Evolutionary conservation across 2,888 invertebrate species (phyloP).

Genomic region (Fragum whitleyi): DNA sequence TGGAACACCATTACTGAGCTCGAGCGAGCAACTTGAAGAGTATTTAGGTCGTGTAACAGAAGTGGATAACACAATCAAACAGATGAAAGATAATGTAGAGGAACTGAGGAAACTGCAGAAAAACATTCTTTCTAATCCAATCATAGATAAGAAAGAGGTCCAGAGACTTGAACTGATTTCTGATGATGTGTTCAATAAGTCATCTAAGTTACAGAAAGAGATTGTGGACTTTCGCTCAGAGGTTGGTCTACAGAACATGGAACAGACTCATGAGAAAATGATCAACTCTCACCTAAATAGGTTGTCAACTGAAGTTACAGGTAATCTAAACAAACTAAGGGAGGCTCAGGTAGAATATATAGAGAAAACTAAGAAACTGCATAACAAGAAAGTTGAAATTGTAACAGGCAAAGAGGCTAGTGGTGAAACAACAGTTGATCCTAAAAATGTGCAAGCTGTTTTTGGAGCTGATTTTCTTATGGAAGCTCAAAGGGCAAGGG

Average conservation of each 20-base stretch:
- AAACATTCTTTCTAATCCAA: slow-evolving; percentile 71
- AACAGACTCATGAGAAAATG: slow-evolving; percentile 54
- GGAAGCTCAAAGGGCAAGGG: slow-evolving; percentile 73
- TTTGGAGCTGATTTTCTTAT: slow-evolving; percentile 76
- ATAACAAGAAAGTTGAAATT: slow-evolving; percentile 72
- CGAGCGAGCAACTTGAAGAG: slow-evolving; percentile 55
- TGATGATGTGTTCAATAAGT: slow-evolving; percentile 65
- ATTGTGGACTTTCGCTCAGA: slow-evolving; percentile 57
- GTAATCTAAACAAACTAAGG: slow-evolving; percentile 71
- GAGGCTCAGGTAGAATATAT: slow-evolving; percentile 76
- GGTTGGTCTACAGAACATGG: slow-evolving; percentile 38
- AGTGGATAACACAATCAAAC: slow-evolving; percentile 67
- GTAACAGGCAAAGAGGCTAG: slow-evolving; percentile 62
- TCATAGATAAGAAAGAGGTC: slow-evolving; percentile 68
- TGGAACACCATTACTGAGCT: slow-evolving; percentile 67
- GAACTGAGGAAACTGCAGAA: slow-evolving; percentile 73
- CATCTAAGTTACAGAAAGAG: slow-evolving; percentile 69
- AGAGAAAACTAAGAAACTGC: slow-evolving; percentile 74
- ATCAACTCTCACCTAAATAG: slow-evolving; percentile 65
- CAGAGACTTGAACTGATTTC: slow-evolving; percentile 70
- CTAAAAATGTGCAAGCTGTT: slow-evolving; percentile 59
- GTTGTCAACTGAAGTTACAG: slow-evolving; percentile 69
- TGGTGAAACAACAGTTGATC: slow-evolving; percentile 41
- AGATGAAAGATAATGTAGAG: slow-evolving; percentile 67
- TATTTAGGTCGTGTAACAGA: slow-evolving; percentile 65